Evolutionary conservation across 2,113 vertebrate genomes (phyloP).

Genomic region (Paradoxurus hermaphroditus): DNA sequence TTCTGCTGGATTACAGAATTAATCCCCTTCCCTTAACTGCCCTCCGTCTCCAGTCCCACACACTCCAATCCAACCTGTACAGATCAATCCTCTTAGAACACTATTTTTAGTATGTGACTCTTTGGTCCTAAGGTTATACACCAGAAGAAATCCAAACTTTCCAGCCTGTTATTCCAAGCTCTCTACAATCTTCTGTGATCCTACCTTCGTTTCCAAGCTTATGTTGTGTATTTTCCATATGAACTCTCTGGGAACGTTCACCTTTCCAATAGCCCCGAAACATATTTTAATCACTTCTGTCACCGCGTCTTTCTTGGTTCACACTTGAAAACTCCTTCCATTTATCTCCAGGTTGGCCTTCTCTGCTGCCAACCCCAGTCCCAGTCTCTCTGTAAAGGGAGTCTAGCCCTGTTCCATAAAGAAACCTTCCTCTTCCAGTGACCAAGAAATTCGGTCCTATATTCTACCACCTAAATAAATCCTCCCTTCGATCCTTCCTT

Average conservation of each 20-base stretch:
- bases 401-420: not conserved
- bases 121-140: not conserved
- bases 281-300: not conserved
- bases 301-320: not conserved
- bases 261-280: not conserved
- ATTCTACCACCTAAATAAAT: not conserved
- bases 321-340: not conserved
- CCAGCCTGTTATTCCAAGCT: slow-evolving; percentile 7
- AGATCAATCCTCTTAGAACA: slow-evolving; percentile 8
- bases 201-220: not conserved
- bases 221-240: not conserved
- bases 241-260: not conserved
- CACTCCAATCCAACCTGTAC: not conserved
- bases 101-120: slow-evolving; percentile 33
- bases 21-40: not conserved
- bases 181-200: not conserved
- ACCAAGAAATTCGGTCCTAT: not conserved
- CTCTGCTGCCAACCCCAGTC: not conserved
- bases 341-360: not conserved
- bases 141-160: slow-evolving; percentile 24
- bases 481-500: not conserved
- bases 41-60: not conserved
- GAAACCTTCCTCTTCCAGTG: not conserved
- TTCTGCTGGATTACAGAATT: not conserved
- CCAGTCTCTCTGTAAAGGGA: not conserved